Base-by-base conservation (phyloP, 2,888 invertebrate species). In the Syrista parreyssii region DNA sequence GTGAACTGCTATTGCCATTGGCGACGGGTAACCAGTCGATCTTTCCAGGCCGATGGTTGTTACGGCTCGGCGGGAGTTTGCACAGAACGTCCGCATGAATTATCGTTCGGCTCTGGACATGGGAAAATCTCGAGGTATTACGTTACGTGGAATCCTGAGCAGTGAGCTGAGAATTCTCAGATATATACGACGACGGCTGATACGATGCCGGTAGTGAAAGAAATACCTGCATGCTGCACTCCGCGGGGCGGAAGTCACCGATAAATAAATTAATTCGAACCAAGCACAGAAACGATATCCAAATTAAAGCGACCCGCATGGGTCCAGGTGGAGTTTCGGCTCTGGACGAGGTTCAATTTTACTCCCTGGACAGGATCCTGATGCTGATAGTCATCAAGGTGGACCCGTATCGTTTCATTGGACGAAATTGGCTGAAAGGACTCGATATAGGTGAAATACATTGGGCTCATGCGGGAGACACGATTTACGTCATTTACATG, bases 341-440 rank as follows among this genome's bases (percentile, higher is more conserved):
- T 55, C 55, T 55, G 23, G 55, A 55, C 55, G 40, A 9, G 69
- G 76, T 72, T 77, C 77, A 84, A 83, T 83, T 81, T 78, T 75
- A 76, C 79, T 55, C 55, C 55, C 55, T 23, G 23, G 23, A 55
- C 23, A 9, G 23, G 55, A 73, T 73, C 73, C 32, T 73, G 73
- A 68, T 32, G 32, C 68, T 31, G 83, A 86, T 87, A 83, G 86
- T 76, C 79, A 85, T 82, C 85, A 79, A 83, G 77, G 82, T 83
- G 82, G 78, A 85, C 89, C 88, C 88, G 86, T 89, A 88, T 88
- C 79, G 79, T 84, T 88, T 86, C 80, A 89, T 88, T 88, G 83
- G 80, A 84, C 82, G 79, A 85, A 89, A 88, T 89, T 88, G 87
- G 83, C 81, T 83, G 82, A 80, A 83, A 84, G 81, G 79, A 68